phyloP scores from a whole-genome alignment of 2,797 vertebrate genomes.

The Xiphorhynchus erythropygius region DNA sequence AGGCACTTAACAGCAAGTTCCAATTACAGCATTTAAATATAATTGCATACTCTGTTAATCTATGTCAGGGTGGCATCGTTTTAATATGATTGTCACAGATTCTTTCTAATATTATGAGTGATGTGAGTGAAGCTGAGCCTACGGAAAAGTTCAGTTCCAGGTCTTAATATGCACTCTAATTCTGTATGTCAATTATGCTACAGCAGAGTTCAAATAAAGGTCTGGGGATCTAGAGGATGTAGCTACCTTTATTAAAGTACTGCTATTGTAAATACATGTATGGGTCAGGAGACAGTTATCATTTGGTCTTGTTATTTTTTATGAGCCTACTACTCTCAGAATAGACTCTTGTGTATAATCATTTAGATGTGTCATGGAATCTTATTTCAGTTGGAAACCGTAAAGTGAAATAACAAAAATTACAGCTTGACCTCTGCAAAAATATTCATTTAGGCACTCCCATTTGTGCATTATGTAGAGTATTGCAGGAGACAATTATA shows the following conservation, averaged over 20 bases:
- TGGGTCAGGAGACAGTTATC: constrained; percentile 72
- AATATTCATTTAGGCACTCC: not conserved
- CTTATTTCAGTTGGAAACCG: constrained; percentile 68
- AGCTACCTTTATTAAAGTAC: constrained; percentile 76
- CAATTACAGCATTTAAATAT: constrained; percentile 82
- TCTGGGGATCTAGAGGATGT: constrained; percentile 76
- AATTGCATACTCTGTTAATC: constrained; percentile 79
- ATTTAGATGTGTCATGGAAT: constrained; percentile 56
- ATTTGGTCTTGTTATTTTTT: constrained; percentile 75
- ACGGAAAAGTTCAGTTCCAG: constrained; percentile 78
- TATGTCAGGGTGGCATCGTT: constrained; percentile 76
- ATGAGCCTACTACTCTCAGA: constrained; percentile 71
- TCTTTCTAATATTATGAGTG: constrained; percentile 76
- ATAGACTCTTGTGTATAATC: constrained; percentile 61
- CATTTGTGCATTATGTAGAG: not conserved
- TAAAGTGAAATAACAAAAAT: constrained; percentile 42
- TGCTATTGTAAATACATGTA: constrained; percentile 71
- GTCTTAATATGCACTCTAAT: constrained; percentile 77
- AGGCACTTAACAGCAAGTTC: constrained; percentile 81
- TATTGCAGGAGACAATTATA: not conserved
- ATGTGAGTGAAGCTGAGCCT: constrained; percentile 70
- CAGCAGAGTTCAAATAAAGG: constrained; percentile 79
- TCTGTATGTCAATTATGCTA: constrained; percentile 73
- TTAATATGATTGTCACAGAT: constrained; percentile 75
- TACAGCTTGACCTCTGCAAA: constrained; percentile 32